Conservation (phyloP, 2,113 vertebrate species). For the Otocyon megalotis region DNA sequence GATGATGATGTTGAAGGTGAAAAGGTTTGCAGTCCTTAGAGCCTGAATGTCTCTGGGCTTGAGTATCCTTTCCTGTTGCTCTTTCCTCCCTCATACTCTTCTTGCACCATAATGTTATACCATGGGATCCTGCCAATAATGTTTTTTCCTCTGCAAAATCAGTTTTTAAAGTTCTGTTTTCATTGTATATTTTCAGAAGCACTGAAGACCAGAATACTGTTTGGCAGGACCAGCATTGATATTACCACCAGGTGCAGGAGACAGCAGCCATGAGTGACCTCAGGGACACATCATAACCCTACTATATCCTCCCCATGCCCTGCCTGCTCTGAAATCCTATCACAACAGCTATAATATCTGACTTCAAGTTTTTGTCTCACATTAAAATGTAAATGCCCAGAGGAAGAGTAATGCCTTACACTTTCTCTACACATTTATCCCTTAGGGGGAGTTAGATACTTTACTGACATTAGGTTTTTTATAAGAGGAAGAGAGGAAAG, state of each 20-base stretch:
- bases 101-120: neutral
- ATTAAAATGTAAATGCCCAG: conserved; percentile 57
- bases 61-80: neutral
- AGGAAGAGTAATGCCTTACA: conserved; percentile 43
- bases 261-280: neutral
- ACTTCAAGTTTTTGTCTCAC: conserved; percentile 50
- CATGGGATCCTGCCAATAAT: neutral
- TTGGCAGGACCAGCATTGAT: neutral
- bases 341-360: neutral
- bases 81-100: neutral
- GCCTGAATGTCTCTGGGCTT: neutral
- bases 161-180: conserved; percentile 24
- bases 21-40: neutral
- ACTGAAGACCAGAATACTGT: neutral
- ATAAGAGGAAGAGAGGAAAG: neutral
- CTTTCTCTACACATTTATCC: conserved; percentile 12
- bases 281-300: neutral
- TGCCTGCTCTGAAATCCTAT: conserved; percentile 54
- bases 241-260: conserved; percentile 58
- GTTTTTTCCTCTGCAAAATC: neutral
- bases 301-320: neutral
- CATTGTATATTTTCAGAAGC: neutral
- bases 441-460: conserved; percentile 25
- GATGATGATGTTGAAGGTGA: neutral
- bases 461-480: conserved; percentile 52